A percentile compares a stretch with the other conserved stretches of the same genome.
phyloP scores from a whole-genome alignment of 1,140 invertebrate species.

The Trichonephila clavata region DNA sequence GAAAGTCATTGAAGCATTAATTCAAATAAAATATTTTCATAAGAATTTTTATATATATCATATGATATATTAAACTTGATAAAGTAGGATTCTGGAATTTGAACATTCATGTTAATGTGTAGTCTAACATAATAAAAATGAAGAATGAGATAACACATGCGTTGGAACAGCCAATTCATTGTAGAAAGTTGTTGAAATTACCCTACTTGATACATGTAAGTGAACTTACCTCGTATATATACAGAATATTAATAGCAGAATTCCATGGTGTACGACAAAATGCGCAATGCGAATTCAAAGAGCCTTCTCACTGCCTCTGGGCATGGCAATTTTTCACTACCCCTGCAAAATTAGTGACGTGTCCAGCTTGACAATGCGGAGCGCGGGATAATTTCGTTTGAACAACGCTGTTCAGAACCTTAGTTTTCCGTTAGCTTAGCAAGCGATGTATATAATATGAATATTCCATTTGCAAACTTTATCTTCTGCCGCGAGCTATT shows the following conservation, averaged over 20 bases:
- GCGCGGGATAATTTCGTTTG: neutral
- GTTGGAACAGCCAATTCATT: too few species aligned
- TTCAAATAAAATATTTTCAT: too few species aligned
- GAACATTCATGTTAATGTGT: too few species aligned
- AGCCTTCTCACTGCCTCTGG: neutral
- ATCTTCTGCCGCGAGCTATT: constrained; percentile 20
- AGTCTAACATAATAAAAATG: too few species aligned
- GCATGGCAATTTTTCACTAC: constrained; percentile 3
- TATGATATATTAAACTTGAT: too few species aligned
- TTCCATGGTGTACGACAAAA: neutral
- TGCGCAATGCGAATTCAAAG: neutral
- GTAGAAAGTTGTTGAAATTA: too few species aligned
- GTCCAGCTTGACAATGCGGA: constrained; percentile 11
- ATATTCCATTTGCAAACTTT: constrained; percentile 44
- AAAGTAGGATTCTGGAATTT: too few species aligned
- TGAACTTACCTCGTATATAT: neutral
- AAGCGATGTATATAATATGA: constrained; percentile 30
- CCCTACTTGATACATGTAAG: too few species aligned
- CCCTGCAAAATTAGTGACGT: neutral
- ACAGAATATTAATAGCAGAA: neutral
- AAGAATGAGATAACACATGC: too few species aligned
- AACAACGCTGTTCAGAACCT: neutral
- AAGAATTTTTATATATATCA: too few species aligned
- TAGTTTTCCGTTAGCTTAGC: neutral
- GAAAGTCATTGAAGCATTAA: too few species aligned